phyloP scores from a whole-genome alignment of 2,113 vertebrate species.

The Platysteira castanea region DNA sequence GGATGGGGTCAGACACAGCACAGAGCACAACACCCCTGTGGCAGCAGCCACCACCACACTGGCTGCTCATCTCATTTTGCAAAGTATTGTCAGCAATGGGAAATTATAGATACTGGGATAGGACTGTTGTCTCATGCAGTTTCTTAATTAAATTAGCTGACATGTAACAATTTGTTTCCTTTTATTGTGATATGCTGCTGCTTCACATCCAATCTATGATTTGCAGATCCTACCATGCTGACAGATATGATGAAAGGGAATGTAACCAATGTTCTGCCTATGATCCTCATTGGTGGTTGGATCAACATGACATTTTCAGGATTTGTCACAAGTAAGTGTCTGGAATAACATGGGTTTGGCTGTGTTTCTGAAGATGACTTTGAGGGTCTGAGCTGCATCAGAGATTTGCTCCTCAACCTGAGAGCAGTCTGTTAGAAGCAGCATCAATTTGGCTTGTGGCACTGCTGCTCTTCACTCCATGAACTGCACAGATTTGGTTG shows the following conservation, averaged over 20 bases:
- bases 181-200: neutral
- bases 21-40: neutral
- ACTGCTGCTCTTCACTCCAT: neutral
- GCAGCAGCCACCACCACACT: neutral
- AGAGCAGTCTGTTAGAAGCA: neutral
- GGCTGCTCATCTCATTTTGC: neutral
- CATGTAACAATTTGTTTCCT: neutral
- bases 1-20: neutral
- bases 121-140: neutral
- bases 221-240: slow-evolving; percentile 94
- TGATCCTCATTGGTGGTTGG: slow-evolving; percentile 99
- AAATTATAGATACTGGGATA: neutral
- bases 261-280: slow-evolving; percentile 97
- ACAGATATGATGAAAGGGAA: slow-evolving; percentile 99
- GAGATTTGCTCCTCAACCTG: neutral
- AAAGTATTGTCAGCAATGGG: neutral
- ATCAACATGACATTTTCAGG: slow-evolving; percentile 99
- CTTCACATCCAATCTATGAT: neutral
- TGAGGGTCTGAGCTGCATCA: neutral
- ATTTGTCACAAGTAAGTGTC: slow-evolving; percentile 93
- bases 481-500: neutral
- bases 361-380: neutral
- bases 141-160: neutral
- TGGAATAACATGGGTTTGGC: neutral
- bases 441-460: neutral